Base-by-base conservation (phyloP, 2,888 invertebrate species). In the Aphodius sticticus region DNA sequence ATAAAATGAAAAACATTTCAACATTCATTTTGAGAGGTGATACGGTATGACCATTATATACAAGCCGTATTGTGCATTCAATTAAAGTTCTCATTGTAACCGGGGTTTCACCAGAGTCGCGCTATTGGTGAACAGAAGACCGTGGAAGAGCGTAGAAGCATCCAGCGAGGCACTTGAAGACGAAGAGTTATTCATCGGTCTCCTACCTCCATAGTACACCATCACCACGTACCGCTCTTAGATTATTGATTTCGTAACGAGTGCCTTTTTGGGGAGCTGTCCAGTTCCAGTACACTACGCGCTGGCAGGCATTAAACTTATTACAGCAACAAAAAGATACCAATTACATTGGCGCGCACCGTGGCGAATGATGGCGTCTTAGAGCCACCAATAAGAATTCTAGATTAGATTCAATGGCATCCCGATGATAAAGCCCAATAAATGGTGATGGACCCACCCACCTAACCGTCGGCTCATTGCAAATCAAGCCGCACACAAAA, bases 351-450 rank as follows among this genome's bases (percentile, higher is more conserved):
- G 78, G 78, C 74, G 78, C 70, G 36, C 78, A 81, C 79, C 79
- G 78, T 81, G 70, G 71, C 79, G 81, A 82, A 82, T 79, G 81
- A 83, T 84, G 83, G 83, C 83, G 83, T 82, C 82, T 80, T 80
- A 80, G 82, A 82, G 82, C 82, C 80, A 81, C 84, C 83, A 84
- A 84, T 84, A 83, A 83, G 83, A 83, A 81, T 80, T 82, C 81
- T 80, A 82, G 81, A 83, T 84, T 84, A 84, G 81, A 84, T 83
- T 83, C 83, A 83, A 84, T 84, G 82, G 83, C 77, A 83, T 83
- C 83, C 80, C 81, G 80, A 82, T 83, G 82, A 79, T 81, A 83
- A 84, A 83, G 80, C 81, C 81, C 81, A 82, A 81, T 82, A 82
- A 81, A 82, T 79, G 82, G 76, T 81, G 81, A 79, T 81, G 76